Evolutionary conservation across 2,113 vertebrate genomes (phyloP).

Genomic region (Porphyrio hochstetteri): DNA sequence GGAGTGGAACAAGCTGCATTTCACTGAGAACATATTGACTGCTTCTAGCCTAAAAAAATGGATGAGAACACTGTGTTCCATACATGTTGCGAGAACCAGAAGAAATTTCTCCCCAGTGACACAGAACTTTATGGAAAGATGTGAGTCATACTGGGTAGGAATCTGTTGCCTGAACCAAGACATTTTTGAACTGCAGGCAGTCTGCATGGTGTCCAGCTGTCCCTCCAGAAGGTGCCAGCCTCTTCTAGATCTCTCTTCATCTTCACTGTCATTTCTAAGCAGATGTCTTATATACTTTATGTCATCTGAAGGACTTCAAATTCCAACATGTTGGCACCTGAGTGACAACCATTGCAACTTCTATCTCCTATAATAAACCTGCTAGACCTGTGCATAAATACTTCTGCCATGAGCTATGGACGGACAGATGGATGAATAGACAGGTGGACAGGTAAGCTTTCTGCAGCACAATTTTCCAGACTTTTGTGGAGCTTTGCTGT

Average conservation of each 20-base stretch:
- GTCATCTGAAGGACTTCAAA: not conserved
- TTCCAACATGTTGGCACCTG: not conserved
- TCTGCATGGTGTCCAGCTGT: constrained; percentile 14
- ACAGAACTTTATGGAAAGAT: constrained; percentile 22
- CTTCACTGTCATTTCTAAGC: not conserved
- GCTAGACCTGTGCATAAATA: not conserved
- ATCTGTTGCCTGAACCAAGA: constrained; percentile 30
- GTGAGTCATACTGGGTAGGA: constrained; percentile 34
- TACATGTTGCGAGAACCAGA: not conserved
- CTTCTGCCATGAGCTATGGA: not conserved
- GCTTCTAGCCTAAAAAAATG: constrained; percentile 2
- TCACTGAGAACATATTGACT: not conserved
- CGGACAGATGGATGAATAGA: not conserved
- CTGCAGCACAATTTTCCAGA: not conserved
- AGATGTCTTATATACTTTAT: not conserved
- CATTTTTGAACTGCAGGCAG: constrained; percentile 38
- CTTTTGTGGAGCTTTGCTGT: not conserved
- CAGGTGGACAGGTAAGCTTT: not conserved
- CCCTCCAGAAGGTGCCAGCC: constrained; percentile 23
- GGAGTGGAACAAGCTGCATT: not conserved
- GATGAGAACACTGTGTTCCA: constrained; percentile 28
- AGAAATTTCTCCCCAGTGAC: constrained; percentile 8
- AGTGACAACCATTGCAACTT: not conserved
- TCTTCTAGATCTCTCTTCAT: constrained; percentile 7
- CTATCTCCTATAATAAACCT: not conserved